Base-by-base conservation (phyloP, 2,797 vertebrate genomes). In the Eulemur coronatus region DNA sequence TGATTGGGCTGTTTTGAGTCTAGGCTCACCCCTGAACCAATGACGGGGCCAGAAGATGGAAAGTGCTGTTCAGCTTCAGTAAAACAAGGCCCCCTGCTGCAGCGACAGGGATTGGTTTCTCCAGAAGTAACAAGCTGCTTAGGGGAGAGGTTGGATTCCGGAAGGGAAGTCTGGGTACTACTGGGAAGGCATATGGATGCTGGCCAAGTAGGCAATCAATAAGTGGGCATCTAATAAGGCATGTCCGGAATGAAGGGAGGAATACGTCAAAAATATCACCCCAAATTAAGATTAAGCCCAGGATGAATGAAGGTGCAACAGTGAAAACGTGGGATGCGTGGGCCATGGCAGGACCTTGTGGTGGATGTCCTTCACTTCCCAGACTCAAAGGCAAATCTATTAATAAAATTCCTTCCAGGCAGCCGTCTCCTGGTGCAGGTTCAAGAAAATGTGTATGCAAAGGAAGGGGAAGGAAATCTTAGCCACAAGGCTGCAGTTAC, bases 331-430 rank as follows among this genome's bases (percentile, higher is more conserved):
- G 17, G 80, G 24, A 5, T 41, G 65, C 30, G 14, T 15, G 67
- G 52, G 22, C 7, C 43, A 2, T 2, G 5, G 65, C 50, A 28
- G 50, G 65, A 80, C 14, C 38, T 28, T 35, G 0, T 13, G 24
- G 46, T 9, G 7, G 15, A 1, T 55, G 96, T 70, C 94, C 95
- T 98, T 95, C 57, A 2, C 22, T 63, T 78, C 91, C 61, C 76
- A 85, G 57, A 80, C 78, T 94, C 96, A 97, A 97, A 97, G 97
- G 79, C 97, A 93, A 87, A 87, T 86, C 97, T 98, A 94, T 97
- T 97, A 94, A 97, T 94, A 89, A 59, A 55, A 73, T 72, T 57
- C 79, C 91, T 95, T 93, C 93, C 94, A 94, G 97, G 96, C 94
- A 76, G 59, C 82, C 0, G 2, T 48, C 89, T 95, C 95, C 38